Evolutionary conservation across 2,113 vertebrate species (phyloP).

Genomic region (Alaudala cheleensis): DNA sequence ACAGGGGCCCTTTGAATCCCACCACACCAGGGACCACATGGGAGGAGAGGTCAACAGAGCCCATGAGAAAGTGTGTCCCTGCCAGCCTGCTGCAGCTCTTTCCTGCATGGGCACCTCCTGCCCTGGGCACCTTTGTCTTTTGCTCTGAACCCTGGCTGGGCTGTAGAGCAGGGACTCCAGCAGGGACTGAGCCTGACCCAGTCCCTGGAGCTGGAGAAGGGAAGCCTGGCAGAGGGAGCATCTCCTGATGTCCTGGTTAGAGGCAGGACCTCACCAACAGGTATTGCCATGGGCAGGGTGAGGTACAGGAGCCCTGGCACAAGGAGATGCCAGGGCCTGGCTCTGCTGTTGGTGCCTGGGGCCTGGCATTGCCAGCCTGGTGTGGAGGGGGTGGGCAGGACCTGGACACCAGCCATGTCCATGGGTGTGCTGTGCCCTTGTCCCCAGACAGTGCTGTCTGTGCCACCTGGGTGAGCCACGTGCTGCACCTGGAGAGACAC

Average conservation of each 20-base stretch:
- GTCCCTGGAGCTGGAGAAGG: background rate
- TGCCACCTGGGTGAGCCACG: background rate
- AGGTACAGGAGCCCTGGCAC: background rate
- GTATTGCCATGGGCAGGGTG: background rate
- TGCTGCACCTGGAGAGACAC: rapidly evolving
- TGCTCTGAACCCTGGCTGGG: background rate
- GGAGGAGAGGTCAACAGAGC: background rate
- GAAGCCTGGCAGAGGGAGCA: background rate
- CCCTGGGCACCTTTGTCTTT: background rate
- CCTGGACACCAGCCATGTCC: background rate
- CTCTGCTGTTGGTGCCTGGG: background rate
- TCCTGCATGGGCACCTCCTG: too few relatives aligned
- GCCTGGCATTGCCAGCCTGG: background rate
- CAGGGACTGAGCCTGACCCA: background rate
- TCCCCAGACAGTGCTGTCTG: background rate
- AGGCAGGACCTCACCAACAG: background rate
- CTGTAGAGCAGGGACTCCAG: background rate
- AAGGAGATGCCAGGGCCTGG: background rate
- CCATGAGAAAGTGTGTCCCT: background rate
- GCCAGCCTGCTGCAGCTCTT: background rate
- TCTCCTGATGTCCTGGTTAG: background rate
- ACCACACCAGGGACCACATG: rapidly evolving
- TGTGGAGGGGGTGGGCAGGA: background rate
- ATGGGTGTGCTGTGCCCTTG: background rate
- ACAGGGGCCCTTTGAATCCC: background rate